Percentiles rank a stretch among this genome's conserved stretches.
Conservation (phyloP, 1,140 invertebrate genomes). For the Drosophila pseudoobscura region DNA sequence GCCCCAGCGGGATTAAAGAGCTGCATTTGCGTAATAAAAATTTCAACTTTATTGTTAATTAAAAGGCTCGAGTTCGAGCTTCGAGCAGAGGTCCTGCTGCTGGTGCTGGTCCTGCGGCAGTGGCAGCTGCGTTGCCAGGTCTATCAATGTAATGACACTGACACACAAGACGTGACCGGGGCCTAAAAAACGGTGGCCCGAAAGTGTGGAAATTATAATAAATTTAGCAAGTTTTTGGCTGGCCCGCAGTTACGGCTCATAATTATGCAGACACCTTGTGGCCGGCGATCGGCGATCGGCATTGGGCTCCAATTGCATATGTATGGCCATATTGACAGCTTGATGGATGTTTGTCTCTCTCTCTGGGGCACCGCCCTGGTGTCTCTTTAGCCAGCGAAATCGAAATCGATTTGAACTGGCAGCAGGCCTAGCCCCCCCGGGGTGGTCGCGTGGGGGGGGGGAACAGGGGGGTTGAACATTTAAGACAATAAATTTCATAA, state of each 20-base stretch:
- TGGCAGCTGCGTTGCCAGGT: slow-evolving; percentile 42
- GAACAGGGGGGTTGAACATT: slow-evolving; percentile 19
- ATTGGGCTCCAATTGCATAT: slow-evolving; percentile 43
- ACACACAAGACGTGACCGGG: slow-evolving; percentile 43
- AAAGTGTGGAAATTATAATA: slow-evolving; percentile 81
- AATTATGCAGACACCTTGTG: slow-evolving; percentile 74
- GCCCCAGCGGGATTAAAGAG: neutral
- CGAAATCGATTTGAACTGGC: slow-evolving; percentile 41
- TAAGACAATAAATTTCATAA: slow-evolving; percentile 77
- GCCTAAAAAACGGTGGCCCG: slow-evolving; percentile 9
- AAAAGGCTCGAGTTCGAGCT: slow-evolving; percentile 42
- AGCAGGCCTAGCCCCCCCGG: slow-evolving; percentile 13
- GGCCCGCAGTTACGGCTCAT: slow-evolving; percentile 57
- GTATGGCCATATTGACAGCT: slow-evolving; percentile 77
- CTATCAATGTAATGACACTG: slow-evolving; percentile 73
- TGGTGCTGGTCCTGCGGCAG: slow-evolving; percentile 8
- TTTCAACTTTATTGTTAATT: slow-evolving; percentile 79
- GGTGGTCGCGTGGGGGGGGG: slow-evolving; percentile 48
- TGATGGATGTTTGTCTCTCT: slow-evolving; percentile 59
- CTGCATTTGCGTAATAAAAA: slow-evolving; percentile 65
- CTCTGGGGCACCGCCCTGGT: slow-evolving; percentile 1
- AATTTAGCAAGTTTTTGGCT: slow-evolving; percentile 63
- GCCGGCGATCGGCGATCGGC: neutral
- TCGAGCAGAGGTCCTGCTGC: neutral
- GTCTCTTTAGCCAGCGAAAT: slow-evolving; percentile 44